Evolutionary conservation across 1,140 invertebrate genomes (phyloP).

Genomic region (Drosophila kanapiae): DNA sequence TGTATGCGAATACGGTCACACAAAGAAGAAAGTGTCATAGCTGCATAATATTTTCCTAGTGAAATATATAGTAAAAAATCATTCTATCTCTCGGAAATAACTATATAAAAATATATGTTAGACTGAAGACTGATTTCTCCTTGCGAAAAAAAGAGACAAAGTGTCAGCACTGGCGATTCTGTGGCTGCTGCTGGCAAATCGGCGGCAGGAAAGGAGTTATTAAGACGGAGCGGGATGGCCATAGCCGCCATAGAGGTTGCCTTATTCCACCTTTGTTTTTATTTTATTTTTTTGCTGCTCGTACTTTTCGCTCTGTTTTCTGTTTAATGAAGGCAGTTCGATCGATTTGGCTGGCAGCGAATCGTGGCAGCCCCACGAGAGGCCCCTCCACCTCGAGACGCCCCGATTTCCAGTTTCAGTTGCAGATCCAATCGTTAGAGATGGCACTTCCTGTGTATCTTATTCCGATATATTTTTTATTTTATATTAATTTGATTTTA

Average conservation of each 20-base stretch:
- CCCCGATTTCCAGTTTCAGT: constrained; percentile 40
- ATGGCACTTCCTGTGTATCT: neutral
- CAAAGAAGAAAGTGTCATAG: neutral
- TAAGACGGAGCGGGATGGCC: constrained; percentile 49
- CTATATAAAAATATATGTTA: too few species aligned
- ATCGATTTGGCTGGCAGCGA: constrained; percentile 78
- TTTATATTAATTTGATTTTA: neutral
- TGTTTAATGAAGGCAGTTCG: constrained; percentile 81
- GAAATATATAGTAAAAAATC: too few species aligned
- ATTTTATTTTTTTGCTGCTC: constrained; percentile 11
- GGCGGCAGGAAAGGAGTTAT: constrained; percentile 81
- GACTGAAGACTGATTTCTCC: too few species aligned
- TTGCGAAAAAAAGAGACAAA: too few species aligned
- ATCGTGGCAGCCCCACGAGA: constrained; percentile 48
- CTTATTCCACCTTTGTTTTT: constrained; percentile 17
- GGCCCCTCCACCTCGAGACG: neutral
- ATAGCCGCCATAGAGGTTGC: constrained; percentile 25
- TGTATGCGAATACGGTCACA: neutral
- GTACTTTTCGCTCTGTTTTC: constrained; percentile 39
- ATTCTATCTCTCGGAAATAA: too few species aligned
- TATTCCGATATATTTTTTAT: neutral
- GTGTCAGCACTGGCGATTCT: neutral
- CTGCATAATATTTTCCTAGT: too few species aligned
- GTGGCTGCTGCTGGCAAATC: constrained; percentile 56
- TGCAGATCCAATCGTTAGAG: constrained; percentile 19